These are phyloP conservation scores for Epizoanthus fatuus DNA, from an alignment of 92 coral and sea anemone species.

Conservation along the genomic window DNA sequence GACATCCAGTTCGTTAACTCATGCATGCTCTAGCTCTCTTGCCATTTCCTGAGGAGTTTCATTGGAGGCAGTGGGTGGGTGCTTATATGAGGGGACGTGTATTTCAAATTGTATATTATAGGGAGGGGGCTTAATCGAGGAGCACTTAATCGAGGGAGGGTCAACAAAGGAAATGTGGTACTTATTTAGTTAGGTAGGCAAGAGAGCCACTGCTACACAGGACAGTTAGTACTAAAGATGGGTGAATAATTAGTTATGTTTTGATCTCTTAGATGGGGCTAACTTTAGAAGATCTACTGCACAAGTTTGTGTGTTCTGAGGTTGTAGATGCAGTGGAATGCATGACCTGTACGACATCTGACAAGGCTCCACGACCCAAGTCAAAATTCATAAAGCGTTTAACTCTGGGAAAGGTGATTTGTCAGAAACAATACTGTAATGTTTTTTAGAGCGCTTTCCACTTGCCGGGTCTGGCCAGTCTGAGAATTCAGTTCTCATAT, in stretches of 20 bases:
- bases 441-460: background rate
- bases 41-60: no score
- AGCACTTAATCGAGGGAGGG: no score
- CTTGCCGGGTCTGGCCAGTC: background rate
- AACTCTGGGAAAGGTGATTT: constrained; percentile 89
- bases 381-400: constrained; percentile 84
- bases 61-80: no score
- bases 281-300: constrained; percentile 81
- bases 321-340: constrained; percentile 91
- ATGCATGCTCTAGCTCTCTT: no score
- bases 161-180: no score
- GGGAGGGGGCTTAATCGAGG: no score
- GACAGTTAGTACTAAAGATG: no score
- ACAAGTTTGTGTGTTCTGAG: constrained; percentile 93
- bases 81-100: no score
- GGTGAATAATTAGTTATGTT: background rate
- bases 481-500: background rate
- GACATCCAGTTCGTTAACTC: no score
- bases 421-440: background rate
- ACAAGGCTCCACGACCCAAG: constrained; percentile 29
- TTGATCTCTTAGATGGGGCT: constrained; percentile 61
- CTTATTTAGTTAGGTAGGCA: no score
- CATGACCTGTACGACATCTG: constrained; percentile 61
- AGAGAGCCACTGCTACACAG: no score
- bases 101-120: no score